Conservation (phyloP, 2,888 invertebrate genomes). For the Sacculina carcini region DNA sequence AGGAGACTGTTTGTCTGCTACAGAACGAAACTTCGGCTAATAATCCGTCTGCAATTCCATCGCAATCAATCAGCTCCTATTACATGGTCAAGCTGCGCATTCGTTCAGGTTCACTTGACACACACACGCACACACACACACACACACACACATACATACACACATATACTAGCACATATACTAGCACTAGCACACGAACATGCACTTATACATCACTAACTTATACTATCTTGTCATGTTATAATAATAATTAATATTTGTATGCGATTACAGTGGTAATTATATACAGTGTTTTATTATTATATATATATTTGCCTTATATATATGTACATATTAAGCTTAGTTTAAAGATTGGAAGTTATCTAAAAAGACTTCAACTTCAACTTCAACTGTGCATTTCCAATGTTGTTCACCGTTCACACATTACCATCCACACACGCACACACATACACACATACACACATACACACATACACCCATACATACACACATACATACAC, state of each 20-base stretch:
- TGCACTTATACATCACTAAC: neutral
- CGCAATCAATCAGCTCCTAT: slow-evolving; percentile 64
- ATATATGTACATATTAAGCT: neutral
- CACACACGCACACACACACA: neutral
- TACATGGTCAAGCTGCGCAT: slow-evolving; percentile 82
- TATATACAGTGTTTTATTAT: no score
- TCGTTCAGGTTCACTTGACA: slow-evolving; percentile 32
- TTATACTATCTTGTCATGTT: no score
- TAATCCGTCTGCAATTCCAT: slow-evolving; percentile 56
- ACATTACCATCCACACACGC: neutral
- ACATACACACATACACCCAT: neutral
- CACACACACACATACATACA: neutral
- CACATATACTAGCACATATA: neutral
- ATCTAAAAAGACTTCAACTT: neutral
- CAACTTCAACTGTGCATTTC: neutral
- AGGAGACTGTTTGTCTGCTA: slow-evolving; percentile 66
- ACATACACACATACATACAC: neutral
- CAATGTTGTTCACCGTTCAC: neutral
- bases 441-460: neutral
- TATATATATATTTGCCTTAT: neutral
- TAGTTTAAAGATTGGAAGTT: neutral
- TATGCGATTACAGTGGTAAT: neutral
- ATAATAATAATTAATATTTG: no score
- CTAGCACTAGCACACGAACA: neutral
- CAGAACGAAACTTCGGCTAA: slow-evolving; percentile 78